These are phyloP conservation scores for Sphenodon punctatus DNA, from an alignment of 2,797 vertebrate species.

Conservation along the genomic window DNA sequence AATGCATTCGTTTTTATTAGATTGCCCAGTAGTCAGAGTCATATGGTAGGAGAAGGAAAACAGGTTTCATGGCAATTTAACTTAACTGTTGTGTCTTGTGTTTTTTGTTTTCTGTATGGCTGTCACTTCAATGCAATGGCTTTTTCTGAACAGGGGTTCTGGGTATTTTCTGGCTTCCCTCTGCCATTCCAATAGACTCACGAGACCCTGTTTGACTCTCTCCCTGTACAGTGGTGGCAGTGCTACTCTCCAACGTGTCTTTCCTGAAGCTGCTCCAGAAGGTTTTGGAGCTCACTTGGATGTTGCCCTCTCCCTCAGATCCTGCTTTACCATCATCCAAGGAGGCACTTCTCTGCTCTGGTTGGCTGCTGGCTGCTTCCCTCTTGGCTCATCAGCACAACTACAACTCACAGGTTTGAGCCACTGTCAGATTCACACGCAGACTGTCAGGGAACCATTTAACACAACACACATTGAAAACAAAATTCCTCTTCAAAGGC, in stretches of 20 bases:
- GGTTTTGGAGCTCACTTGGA: conserved; percentile 76
- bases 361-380: conserved; percentile 86
- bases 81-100: not conserved
- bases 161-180: conserved; percentile 20
- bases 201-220: not conserved
- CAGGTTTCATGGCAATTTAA: not conserved
- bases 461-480: not conserved
- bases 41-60: not conserved
- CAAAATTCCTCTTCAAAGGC: not conserved
- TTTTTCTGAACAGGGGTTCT: not conserved
- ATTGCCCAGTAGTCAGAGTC: not conserved
- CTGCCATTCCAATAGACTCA: not conserved
- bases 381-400: conserved; percentile 83
- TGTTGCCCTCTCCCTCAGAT: conserved; percentile 32
- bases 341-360: conserved; percentile 80
- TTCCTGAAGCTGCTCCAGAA: conserved; percentile 89
- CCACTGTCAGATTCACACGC: not conserved
- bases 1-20: conserved; percentile 24
- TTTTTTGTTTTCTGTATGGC: not conserved
- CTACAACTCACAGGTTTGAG: conserved; percentile 85
- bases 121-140: not conserved
- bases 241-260: conserved; percentile 85
- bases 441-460: not conserved
- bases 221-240: conserved; percentile 80
- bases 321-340: conserved; percentile 47